A percentile compares a stretch with the other conserved stretches of the same genome.
These are phyloP conservation scores for Sminthurides bifidus DNA, from an alignment of 1,140 invertebrate species.

Conservation along the genomic window DNA sequence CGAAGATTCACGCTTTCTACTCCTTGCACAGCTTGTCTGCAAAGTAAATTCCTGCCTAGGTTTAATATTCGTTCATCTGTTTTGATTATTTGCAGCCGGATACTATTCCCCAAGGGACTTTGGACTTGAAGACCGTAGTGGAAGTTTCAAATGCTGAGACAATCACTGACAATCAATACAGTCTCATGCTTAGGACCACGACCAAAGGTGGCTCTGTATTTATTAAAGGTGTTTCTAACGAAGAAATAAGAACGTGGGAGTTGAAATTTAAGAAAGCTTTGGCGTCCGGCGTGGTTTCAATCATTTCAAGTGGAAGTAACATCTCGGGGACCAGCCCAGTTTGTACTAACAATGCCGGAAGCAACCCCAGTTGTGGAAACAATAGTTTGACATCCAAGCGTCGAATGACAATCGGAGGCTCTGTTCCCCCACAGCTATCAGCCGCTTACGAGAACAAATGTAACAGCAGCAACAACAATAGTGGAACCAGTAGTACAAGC, in stretches of 20 bases:
- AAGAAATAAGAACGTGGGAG: slow-evolving; percentile 20
- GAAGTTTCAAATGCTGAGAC: slow-evolving; percentile 26
- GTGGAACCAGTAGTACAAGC: background rate
- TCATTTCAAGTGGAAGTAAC: too few relatives aligned
- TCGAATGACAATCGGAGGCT: slow-evolving; percentile 4
- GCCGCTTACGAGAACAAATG: background rate
- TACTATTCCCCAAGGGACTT: slow-evolving; percentile 22
- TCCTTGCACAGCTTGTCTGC: too few relatives aligned
- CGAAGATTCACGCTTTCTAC: too few relatives aligned
- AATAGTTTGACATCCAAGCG: too few relatives aligned
- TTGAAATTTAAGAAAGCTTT: slow-evolving; percentile 2
- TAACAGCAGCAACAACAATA: background rate
- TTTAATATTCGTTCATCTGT: too few relatives aligned
- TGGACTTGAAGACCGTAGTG: slow-evolving; percentile 22
- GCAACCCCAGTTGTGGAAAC: background rate
- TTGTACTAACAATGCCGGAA: too few relatives aligned
- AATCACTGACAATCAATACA: slow-evolving; percentile 23
- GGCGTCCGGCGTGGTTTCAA: background rate
- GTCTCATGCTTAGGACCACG: slow-evolving; percentile 11
- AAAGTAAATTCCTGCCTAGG: too few relatives aligned
- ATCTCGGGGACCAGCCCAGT: too few relatives aligned
- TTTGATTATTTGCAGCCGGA: too few relatives aligned
- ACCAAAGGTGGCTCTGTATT: slow-evolving; percentile 17
- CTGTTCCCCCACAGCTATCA: background rate
- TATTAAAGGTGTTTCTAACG: slow-evolving; percentile 27